Base-by-base conservation (phyloP, 2,888 invertebrate genomes). In the Agapetus fuscipes region DNA sequence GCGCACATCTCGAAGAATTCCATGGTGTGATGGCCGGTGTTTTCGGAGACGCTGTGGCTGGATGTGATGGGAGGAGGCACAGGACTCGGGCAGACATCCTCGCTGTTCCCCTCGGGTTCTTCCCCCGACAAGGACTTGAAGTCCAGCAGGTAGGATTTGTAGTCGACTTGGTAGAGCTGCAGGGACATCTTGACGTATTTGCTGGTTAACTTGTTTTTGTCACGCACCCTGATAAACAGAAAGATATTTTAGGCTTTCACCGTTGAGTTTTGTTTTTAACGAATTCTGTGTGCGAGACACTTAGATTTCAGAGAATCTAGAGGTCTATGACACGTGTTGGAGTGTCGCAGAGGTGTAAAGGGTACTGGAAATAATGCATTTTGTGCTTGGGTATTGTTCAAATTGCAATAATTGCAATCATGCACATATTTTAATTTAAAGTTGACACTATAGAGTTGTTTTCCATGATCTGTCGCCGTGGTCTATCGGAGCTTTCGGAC, bases 1-100 rank as follows among this genome's bases (percentile, higher is more conserved):
- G 98, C 95, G 64, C 98, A 98, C 95, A 98, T 98, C 71, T 99
- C 98, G 58, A 99, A 99, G 71, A 99, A 99, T 68, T 98, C 97
- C 89, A 99, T 94, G 2, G 97, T 97, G 62, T 95, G 94, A 58
- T 97, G 95, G 0, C 87, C 88, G 15, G 71, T 71, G 0, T 59
- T 56, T 25, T 50, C 50, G 15, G 61, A 48, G 12, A 40, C 36
- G 24, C 38, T 29, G 24, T 39, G 27, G 9, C 56, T 48, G 41
- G 58, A 17, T 41, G 58, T 17, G 30, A 62, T 54, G 48, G 59
- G 46, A 32, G 61, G 53, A 20, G 62, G 56, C 9, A 48, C 56
- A 10, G 2, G 59, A 25, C 43, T 41, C 13, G 43, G 46, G 27
- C 17, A 55, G 49, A 3, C 60, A 50, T 65, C 64, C 37, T 65